phyloP scores from a whole-genome alignment of 2,113 vertebrate species.

The Saccopteryx bilineata region DNA sequence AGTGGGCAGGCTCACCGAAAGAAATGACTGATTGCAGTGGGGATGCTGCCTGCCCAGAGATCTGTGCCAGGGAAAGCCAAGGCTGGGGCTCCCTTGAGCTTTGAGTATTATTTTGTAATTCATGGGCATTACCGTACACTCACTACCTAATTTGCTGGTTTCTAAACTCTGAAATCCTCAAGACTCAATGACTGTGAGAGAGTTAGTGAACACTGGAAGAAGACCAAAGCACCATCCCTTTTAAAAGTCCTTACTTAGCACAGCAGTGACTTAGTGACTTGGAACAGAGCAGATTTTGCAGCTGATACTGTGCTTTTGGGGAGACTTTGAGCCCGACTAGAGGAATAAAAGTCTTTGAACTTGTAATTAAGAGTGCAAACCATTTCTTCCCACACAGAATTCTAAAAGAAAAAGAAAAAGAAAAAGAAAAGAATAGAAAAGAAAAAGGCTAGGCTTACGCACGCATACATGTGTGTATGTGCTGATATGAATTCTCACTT shows the following conservation, averaged over 20 bases:
- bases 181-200: background rate
- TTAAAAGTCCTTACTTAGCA: background rate
- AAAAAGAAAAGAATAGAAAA: no score
- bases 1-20: conserved; percentile 24
- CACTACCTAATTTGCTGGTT: background rate
- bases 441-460: no score
- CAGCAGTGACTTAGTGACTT: background rate
- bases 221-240: background rate
- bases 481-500: background rate
- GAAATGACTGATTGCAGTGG: background rate
- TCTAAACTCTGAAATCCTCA: background rate
- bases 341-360: background rate
- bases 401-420: background rate
- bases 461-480: background rate
- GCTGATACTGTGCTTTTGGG: background rate
- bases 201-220: background rate
- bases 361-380: conserved; percentile 37
- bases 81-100: background rate
- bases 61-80: background rate
- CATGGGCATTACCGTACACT: background rate
- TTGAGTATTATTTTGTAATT: background rate
- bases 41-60: background rate
- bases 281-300: background rate
- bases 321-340: background rate
- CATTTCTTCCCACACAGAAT: background rate